A percentile compares a stretch with the other conserved stretches of the same genome.
Conservation (phyloP, 2,888 invertebrate genomes). For the Stratiomys singularior region DNA sequence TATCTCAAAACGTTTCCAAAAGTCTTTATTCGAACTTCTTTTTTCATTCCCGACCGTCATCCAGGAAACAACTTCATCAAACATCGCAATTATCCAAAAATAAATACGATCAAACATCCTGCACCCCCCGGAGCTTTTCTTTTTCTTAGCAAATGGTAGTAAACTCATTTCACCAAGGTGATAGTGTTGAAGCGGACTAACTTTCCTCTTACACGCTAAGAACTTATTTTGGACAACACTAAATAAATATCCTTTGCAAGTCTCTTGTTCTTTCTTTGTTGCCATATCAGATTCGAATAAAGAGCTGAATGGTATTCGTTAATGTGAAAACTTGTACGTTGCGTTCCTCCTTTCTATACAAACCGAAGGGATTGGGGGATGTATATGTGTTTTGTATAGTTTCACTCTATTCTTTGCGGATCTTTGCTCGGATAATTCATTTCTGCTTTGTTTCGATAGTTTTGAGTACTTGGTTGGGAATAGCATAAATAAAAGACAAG, state of each 20-base stretch:
- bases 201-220: background rate
- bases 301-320: constrained; percentile 30
- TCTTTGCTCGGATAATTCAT: background rate
- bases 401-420: background rate
- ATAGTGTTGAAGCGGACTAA: background rate
- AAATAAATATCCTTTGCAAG: constrained; percentile 11
- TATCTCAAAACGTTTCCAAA: too few species aligned
- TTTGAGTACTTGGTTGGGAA: background rate
- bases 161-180: background rate
- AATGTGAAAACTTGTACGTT: constrained; percentile 38
- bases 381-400: too few species aligned
- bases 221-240: background rate
- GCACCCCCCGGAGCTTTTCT: background rate
- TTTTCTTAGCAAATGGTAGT: background rate
- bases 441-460: constrained; percentile 30
- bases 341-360: background rate
- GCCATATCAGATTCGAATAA: constrained; percentile 34
- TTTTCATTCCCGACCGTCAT: too few species aligned
- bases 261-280: constrained; percentile 7
- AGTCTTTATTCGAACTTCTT: too few species aligned
- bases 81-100: too few species aligned
- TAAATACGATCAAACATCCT: too few species aligned
- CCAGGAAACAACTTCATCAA: too few species aligned
- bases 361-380: background rate
- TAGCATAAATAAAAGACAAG: constrained; percentile 41